Conservation (phyloP, 2,888 invertebrate species). For the Aromia moschata region DNA sequence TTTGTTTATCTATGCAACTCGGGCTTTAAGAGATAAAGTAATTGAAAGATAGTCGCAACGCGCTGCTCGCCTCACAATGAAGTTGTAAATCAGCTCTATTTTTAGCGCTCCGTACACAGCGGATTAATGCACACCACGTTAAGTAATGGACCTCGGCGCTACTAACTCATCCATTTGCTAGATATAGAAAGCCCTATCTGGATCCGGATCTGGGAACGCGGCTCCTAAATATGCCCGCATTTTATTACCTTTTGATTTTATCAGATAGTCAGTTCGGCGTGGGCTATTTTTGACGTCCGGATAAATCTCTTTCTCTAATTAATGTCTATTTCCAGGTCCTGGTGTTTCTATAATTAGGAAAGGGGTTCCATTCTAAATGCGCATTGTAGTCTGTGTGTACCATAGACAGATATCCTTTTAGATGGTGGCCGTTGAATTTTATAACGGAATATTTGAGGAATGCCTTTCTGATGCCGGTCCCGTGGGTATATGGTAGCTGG, state of each 20-base stretch:
- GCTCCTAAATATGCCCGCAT: conserved; percentile 60
- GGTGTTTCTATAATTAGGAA: conserved; percentile 56
- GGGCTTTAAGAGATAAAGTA: conserved; percentile 9
- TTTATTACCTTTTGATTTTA: conserved; percentile 62
- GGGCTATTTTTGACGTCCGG: conserved; percentile 61
- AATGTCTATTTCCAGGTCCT: conserved; percentile 56
- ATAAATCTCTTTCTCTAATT: conserved; percentile 63
- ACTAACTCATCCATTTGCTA: conserved; percentile 51
- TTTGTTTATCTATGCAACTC: conserved; percentile 9
- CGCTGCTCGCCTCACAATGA: conserved; percentile 15
- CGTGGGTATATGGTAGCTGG: too few species aligned
- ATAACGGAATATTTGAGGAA: conserved; percentile 9
- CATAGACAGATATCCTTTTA: neutral
- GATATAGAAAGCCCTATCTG: conserved; percentile 50
- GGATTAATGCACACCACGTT: conserved; percentile 51
- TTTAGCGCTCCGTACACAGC: conserved; percentile 51
- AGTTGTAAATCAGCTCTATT: conserved; percentile 44
- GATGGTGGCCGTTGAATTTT: neutral
- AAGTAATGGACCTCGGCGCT: conserved; percentile 53
- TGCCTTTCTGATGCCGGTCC: neutral
- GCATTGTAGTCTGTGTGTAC: conserved; percentile 25
- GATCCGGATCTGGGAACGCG: conserved; percentile 42
- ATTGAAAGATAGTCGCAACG: conserved; percentile 10
- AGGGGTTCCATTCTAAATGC: conserved; percentile 30
- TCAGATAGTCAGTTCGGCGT: conserved; percentile 59